Evolutionary conservation across 2,888 invertebrate species (phyloP).

Genomic region (Liodrosophila aerea): DNA sequence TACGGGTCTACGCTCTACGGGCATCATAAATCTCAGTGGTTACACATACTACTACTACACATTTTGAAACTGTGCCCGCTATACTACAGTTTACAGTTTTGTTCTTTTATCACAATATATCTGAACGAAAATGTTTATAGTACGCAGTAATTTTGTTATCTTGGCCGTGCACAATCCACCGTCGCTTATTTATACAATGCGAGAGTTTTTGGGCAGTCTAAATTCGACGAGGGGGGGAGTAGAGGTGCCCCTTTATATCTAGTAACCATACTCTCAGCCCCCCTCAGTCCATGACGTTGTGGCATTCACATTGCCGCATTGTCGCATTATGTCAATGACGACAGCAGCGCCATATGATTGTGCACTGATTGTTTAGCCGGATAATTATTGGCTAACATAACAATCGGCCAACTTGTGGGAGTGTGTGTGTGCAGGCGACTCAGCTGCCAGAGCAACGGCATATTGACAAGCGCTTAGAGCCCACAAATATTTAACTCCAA

Average conservation of each 20-base stretch:
- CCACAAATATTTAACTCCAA: too few species aligned
- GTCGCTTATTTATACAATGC: constrained; percentile 48
- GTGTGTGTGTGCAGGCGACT: too few species aligned
- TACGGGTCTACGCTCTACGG: constrained; percentile 1
- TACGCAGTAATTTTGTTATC: constrained; percentile 73
- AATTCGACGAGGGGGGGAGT: neutral
- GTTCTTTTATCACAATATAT: constrained; percentile 68
- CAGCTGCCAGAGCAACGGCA: too few species aligned
- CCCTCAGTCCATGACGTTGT: constrained; percentile 43
- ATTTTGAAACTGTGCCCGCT: constrained; percentile 43
- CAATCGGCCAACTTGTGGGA: constrained; percentile 5
- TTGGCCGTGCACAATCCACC: constrained; percentile 54
- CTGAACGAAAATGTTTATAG: constrained; percentile 61
- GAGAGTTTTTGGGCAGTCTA: constrained; percentile 22
- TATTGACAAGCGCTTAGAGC: too few species aligned
- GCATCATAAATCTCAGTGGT: constrained; percentile 63
- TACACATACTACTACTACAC: constrained; percentile 43
- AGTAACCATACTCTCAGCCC: neutral
- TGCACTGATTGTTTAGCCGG: constrained; percentile 61
- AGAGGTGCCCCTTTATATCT: constrained; percentile 23
- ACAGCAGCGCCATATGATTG: constrained; percentile 50
- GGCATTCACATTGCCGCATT: constrained; percentile 32
- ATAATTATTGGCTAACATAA: constrained; percentile 43
- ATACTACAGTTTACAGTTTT: too few species aligned
- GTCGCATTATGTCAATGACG: constrained; percentile 76